These are phyloP conservation scores for Pionites leucogaster DNA, from an alignment of 2,113 vertebrate genomes.

Conservation along the genomic window DNA sequence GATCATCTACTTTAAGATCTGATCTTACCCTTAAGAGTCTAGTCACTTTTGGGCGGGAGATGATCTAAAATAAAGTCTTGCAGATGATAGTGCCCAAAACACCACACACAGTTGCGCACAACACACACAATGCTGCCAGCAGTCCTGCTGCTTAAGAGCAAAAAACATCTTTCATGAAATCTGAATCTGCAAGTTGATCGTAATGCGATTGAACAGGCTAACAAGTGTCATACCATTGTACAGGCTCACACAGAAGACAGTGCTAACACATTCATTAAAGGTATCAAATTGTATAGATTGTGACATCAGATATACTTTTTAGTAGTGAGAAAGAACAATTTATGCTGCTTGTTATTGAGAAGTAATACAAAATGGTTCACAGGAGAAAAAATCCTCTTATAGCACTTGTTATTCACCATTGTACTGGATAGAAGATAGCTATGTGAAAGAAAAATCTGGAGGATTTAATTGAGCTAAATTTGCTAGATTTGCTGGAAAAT, in stretches of 20 bases:
- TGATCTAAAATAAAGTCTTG: background rate
- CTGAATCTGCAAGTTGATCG: background rate
- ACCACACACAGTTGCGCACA: background rate
- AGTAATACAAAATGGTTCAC: background rate
- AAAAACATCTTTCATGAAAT: background rate
- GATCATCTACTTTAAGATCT: background rate
- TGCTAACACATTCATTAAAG: background rate
- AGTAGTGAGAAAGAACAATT: background rate
- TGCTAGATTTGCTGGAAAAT: background rate
- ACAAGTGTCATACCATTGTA: background rate
- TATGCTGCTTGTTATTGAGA: background rate
- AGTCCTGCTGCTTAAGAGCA: conserved; percentile 1
- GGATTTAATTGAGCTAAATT: background rate
- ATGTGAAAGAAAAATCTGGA: background rate
- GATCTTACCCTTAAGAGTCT: background rate
- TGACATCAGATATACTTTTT: background rate
- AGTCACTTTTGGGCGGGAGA: background rate
- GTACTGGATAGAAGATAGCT: background rate
- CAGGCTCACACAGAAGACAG: background rate
- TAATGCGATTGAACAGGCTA: background rate
- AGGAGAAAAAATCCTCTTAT: background rate
- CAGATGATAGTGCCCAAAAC: background rate
- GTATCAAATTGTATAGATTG: background rate
- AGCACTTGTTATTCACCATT: background rate
- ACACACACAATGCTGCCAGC: background rate